Conservation (phyloP, 2,888 invertebrate species). For the Steromphala cineraria region DNA sequence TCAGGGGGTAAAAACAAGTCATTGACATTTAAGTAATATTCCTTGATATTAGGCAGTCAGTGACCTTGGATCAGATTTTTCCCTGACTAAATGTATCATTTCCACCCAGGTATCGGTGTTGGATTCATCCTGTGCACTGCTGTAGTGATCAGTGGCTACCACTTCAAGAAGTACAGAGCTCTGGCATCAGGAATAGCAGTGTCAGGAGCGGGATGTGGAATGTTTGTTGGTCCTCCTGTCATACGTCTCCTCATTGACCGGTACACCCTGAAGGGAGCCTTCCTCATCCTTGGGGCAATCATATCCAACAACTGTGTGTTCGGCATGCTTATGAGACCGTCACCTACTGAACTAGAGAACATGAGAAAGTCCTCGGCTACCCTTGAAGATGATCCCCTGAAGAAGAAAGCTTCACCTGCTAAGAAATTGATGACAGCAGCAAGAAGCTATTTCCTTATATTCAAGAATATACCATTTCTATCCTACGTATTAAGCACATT, state of each 20-base stretch:
- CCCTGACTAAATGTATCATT: too few species aligned
- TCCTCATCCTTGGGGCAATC: constrained; percentile 8
- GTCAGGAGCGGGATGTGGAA: constrained; percentile 34
- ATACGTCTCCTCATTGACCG: constrained; percentile 20
- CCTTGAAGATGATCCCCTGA: not conserved
- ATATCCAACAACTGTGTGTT: not conserved
- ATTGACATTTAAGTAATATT: too few species aligned
- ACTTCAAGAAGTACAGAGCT: constrained; percentile 34
- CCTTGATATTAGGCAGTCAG: too few species aligned
- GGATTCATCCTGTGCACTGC: constrained; percentile 34
- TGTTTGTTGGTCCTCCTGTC: constrained; percentile 35
- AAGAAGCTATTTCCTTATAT: not conserved
- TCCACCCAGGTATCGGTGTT: constrained; percentile 34
- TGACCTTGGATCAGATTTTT: too few species aligned
- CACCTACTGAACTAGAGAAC: constrained; percentile 22
- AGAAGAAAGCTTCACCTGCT: not conserved
- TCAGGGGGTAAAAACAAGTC: too few species aligned
- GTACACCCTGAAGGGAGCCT: constrained; percentile 25
- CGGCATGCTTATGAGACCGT: constrained; percentile 6
- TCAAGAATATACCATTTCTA: constrained; percentile 16
- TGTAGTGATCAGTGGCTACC: constrained; percentile 34
- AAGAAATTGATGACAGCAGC: too few species aligned
- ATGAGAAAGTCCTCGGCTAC: not conserved
- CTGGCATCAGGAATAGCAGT: constrained; percentile 36
- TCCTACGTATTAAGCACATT: constrained; percentile 24